phyloP scores from a whole-genome alignment of 2,113 vertebrate species.

The Columba janthina region DNA sequence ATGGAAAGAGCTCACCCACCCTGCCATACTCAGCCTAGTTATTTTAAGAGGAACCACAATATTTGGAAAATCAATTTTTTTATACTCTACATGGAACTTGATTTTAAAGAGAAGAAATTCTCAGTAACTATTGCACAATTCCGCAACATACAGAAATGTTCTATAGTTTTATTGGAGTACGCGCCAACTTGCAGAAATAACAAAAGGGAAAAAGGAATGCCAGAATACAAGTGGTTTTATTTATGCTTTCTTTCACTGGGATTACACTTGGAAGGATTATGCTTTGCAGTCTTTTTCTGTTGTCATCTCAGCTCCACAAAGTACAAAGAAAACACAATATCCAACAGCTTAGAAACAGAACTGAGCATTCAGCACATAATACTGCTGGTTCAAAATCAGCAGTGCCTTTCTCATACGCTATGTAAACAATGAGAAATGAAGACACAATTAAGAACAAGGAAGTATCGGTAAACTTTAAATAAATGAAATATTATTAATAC shows the following conservation, averaged over 20 bases:
- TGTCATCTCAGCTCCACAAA: slow-evolving; percentile 22
- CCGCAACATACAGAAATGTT: background rate
- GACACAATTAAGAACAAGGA: slow-evolving; percentile 23
- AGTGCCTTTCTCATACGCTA: background rate
- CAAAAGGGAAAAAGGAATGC: slow-evolving; percentile 25
- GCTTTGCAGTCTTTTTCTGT: slow-evolving; percentile 11
- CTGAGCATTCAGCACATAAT: slow-evolving; percentile 23
- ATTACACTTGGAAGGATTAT: slow-evolving; percentile 54
- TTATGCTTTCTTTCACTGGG: slow-evolving; percentile 54
- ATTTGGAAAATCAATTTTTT: background rate
- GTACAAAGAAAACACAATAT: slow-evolving; percentile 32
- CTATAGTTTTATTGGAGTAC: background rate
- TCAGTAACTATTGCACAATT: background rate
- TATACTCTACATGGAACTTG: background rate
- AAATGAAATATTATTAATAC: background rate
- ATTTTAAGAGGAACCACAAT: background rate
- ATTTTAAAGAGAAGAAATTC: background rate
- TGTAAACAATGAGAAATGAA: slow-evolving; percentile 27
- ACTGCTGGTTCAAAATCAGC: background rate
- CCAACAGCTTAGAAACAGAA: slow-evolving; percentile 1
- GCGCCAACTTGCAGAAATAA: slow-evolving; percentile 30
- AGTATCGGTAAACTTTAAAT: slow-evolving; percentile 1
- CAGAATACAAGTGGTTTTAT: slow-evolving; percentile 47
- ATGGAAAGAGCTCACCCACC: background rate
- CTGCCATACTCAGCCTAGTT: background rate